Evolutionary conservation across 1,140 invertebrate genomes (phyloP).

Genomic region (Marisa cornuarietis): DNA sequence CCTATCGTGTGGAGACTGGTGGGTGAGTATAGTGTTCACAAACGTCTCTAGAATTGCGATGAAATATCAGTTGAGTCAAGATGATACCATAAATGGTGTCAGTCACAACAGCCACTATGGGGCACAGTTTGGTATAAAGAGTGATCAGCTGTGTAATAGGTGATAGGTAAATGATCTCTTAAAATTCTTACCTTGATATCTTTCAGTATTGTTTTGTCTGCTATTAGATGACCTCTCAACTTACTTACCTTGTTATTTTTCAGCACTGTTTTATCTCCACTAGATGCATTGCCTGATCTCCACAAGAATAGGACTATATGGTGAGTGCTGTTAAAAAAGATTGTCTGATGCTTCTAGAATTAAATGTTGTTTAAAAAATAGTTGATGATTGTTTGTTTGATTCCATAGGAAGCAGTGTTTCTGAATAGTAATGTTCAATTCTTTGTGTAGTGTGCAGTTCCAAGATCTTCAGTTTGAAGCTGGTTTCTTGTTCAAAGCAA

Average conservation of each 20-base stretch:
- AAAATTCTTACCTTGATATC: too few species aligned
- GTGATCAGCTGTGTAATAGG: too few species aligned
- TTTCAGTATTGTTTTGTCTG: too few species aligned
- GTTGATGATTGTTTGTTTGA: too few species aligned
- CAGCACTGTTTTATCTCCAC: slow-evolving; percentile 50
- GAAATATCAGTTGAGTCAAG: background rate
- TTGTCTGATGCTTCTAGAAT: too few species aligned
- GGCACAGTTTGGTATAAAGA: background rate
- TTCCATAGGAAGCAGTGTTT: background rate
- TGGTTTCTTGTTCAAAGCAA: slow-evolving; percentile 83
- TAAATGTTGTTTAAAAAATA: too few species aligned
- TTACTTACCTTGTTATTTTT: slow-evolving; percentile 18
- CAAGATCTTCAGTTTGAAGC: slow-evolving; percentile 82
- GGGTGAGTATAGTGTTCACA: slow-evolving; percentile 43
- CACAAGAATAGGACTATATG: slow-evolving; percentile 54
- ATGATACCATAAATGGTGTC: too few species aligned
- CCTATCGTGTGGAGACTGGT: slow-evolving; percentile 51
- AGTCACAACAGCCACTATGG: too few species aligned
- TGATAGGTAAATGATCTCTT: too few species aligned
- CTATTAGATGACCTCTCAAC: too few species aligned
- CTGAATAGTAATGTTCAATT: background rate
- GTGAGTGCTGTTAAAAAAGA: slow-evolving; percentile 30
- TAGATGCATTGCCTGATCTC: slow-evolving; percentile 48
- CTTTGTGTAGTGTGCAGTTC: slow-evolving; percentile 75
- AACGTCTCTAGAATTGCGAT: background rate